Percentiles rank a stretch among this genome's conserved stretches.
Evolutionary conservation across 2,113 vertebrate genomes (phyloP).

Genomic region (Limanda limanda): DNA sequence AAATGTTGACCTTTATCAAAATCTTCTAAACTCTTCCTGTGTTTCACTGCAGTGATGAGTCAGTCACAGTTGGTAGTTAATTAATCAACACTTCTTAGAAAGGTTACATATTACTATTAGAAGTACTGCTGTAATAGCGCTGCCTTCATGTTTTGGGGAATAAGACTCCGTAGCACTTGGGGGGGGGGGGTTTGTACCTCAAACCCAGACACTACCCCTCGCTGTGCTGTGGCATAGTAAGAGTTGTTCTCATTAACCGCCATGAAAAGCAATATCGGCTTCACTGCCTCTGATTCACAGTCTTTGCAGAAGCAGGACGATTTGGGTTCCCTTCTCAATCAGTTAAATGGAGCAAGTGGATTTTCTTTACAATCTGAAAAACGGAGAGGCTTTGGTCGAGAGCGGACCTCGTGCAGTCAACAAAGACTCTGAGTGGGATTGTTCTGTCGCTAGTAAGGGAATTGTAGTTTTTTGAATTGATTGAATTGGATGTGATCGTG

Average conservation of each 20-base stretch:
- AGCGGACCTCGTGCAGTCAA: slow-evolving; percentile 37
- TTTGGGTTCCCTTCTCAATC: slow-evolving; percentile 12
- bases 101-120: not conserved
- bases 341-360: slow-evolving; percentile 19
- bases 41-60: slow-evolving; percentile 7
- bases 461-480: slow-evolving; percentile 56
- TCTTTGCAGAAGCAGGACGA: slow-evolving; percentile 20
- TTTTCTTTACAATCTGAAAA: slow-evolving; percentile 51
- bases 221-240: not conserved
- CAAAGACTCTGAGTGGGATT: slow-evolving; percentile 53
- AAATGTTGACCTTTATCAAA: slow-evolving; percentile 17
- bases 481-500: slow-evolving; percentile 41
- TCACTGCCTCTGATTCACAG: slow-evolving; percentile 42
- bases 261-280: slow-evolving; percentile 8
- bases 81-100: slow-evolving; percentile 5
- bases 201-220: not conserved
- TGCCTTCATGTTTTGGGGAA: not conserved
- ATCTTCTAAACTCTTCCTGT: not conserved
- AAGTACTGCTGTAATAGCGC: not conserved
- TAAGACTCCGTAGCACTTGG: not conserved
- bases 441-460: slow-evolving; percentile 40
- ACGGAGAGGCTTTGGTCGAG: slow-evolving; percentile 48
- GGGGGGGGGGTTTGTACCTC: not conserved
- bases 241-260: slow-evolving; percentile 17
- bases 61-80: slow-evolving; percentile 30